Conservation (phyloP, 2,797 vertebrate genomes). For the Lagocephalus sceleratus region DNA sequence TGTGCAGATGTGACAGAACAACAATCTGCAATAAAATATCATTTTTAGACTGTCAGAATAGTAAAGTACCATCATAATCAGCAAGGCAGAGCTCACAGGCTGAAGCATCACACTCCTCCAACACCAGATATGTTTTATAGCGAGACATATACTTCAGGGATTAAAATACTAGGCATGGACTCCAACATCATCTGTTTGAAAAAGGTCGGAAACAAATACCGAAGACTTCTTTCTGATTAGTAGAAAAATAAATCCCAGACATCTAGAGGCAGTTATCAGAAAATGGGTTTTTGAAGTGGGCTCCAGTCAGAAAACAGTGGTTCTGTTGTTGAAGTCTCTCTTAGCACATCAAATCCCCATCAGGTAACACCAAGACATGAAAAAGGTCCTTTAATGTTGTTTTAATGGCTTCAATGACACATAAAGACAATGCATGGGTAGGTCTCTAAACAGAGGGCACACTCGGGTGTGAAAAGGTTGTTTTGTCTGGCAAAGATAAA, state of each 20-base stretch:
- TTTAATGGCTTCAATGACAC: constrained; percentile 56
- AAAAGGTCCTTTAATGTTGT: constrained; percentile 54
- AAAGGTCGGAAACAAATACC: background rate
- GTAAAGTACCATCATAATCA: no score
- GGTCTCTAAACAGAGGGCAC: constrained; percentile 32
- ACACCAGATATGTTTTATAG: no score
- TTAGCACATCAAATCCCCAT: constrained; percentile 32
- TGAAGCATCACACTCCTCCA: no score
- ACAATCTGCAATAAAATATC: no score
- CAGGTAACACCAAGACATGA: constrained; percentile 39
- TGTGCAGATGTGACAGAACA: no score
- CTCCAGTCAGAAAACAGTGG: constrained; percentile 25
- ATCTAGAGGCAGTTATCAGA: constrained; percentile 12
- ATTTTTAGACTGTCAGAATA: no score
- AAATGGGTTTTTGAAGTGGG: constrained; percentile 38
- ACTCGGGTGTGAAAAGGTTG: constrained; percentile 65
- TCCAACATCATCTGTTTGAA: background rate
- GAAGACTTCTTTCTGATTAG: constrained; percentile 31
- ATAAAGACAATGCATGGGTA: constrained; percentile 33
- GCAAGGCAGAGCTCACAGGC: no score
- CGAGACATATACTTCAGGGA: background rate
- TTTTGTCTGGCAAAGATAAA: constrained; percentile 68
- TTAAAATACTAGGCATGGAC: background rate
- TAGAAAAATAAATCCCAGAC: background rate
- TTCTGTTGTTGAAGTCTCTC: constrained; percentile 38